These are phyloP conservation scores for Orientallactaga bullata DNA, from an alignment of 2,113 vertebrate genomes.

Conservation along the genomic window DNA sequence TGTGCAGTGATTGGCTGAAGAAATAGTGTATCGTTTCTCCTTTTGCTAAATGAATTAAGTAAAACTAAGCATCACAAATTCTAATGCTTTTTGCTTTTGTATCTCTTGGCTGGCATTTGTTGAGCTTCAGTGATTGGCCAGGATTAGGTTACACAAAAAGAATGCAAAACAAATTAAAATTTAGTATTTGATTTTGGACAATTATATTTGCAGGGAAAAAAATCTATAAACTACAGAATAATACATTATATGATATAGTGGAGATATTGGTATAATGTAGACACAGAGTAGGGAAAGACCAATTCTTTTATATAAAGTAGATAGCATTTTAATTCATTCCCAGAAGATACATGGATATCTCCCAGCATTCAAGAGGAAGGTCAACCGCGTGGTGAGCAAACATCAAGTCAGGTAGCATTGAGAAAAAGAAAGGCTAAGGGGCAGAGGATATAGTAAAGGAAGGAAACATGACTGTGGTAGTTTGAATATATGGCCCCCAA, in stretches of 20 bases:
- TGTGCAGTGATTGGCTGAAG: neutral
- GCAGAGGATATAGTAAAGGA: neutral
- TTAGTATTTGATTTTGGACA: neutral
- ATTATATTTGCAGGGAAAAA: neutral
- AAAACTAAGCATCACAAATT: neutral
- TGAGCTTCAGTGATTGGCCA: neutral
- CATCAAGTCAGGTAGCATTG: no score
- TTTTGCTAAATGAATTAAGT: constrained; percentile 20
- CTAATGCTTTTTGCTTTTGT: neutral
- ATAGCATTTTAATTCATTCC: neutral
- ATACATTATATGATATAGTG: neutral
- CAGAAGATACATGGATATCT: neutral
- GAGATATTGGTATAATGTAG: neutral
- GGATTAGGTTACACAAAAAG: neutral
- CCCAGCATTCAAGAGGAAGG: neutral
- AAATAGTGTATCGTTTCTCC: neutral
- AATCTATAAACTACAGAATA: neutral
- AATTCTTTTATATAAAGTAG: neutral
- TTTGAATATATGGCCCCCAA: no score
- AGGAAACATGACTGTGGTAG: neutral
- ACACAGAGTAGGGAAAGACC: neutral
- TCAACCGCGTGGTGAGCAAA: neutral
- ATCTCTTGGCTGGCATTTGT: neutral
- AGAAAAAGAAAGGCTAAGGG: neutral
- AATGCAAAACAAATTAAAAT: constrained; percentile 4